Evolutionary conservation across 2,888 invertebrate genomes (phyloP).

Genomic region (Trilocha varians): DNA sequence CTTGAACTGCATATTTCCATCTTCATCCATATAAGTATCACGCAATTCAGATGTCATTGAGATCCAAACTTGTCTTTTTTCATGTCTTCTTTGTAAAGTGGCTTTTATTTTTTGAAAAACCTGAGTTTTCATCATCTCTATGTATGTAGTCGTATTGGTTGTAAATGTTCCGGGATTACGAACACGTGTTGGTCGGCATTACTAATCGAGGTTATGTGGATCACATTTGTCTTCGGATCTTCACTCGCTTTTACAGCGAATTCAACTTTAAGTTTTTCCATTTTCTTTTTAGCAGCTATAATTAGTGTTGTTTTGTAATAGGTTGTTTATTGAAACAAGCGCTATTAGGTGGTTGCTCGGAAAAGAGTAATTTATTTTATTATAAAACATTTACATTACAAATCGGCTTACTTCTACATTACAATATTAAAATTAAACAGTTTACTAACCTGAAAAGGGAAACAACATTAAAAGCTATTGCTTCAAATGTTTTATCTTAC

Average conservation of each 20-base stretch:
- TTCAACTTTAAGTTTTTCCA: conserved; percentile 12
- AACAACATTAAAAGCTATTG: too few relatives aligned
- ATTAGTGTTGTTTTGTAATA: conserved; percentile 11
- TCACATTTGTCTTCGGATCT: conserved; percentile 15
- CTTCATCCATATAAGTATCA: conserved; percentile 11
- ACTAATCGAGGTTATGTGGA: conserved; percentile 16
- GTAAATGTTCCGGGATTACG: conserved; percentile 12
- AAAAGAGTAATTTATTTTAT: too few relatives aligned
- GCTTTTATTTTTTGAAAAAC: conserved; percentile 12
- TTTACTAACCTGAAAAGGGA: too few relatives aligned
- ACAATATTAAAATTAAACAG: too few relatives aligned
- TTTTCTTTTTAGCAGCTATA: conserved; percentile 1
- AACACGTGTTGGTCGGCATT: conserved; percentile 9
- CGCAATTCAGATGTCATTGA: conserved; percentile 10
- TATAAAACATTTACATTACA: too few relatives aligned
- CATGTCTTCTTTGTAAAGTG: conserved; percentile 12
- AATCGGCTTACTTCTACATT: too few relatives aligned
- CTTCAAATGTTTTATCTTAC: too few relatives aligned
- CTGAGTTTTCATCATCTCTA: conserved; percentile 8
- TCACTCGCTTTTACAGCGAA: conserved; percentile 9
- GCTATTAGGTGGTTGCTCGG: too few relatives aligned
- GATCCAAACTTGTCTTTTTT: conserved; percentile 16
- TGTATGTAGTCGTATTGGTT: too few relatives aligned
- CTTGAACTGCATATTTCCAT: conserved; percentile 17
- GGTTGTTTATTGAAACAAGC: not conserved